These are phyloP conservation scores for Cyphomyrmex costatus DNA, from an alignment of 1,140 invertebrate genomes.

Conservation along the genomic window DNA sequence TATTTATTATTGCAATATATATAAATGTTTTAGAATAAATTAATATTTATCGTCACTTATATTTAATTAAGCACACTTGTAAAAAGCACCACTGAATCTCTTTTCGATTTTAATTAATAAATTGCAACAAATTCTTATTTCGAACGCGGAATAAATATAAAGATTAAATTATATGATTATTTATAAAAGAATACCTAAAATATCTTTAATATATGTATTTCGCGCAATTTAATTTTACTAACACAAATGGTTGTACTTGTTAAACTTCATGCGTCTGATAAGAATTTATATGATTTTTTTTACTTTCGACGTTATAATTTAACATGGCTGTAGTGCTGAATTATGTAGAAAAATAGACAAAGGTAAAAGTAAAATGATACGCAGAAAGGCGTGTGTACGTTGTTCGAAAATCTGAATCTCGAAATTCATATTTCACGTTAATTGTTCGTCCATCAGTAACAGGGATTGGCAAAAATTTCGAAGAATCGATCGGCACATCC, in stretches of 20 bases:
- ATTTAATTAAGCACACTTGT: neutral
- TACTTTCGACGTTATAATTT: neutral
- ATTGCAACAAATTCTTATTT: too few species aligned
- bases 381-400: neutral
- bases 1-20: neutral
- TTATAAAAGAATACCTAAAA: neutral
- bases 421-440: constrained; percentile 20
- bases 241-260: neutral
- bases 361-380: neutral
- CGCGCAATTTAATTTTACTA: neutral
- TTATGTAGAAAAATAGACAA: neutral
- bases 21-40: constrained; percentile 1
- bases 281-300: neutral
- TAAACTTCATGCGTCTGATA: neutral
- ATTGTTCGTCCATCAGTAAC: constrained; percentile 10
- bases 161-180: neutral
- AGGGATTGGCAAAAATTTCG: constrained; percentile 22
- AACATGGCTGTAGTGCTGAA: neutral
- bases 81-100: neutral
- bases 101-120: neutral
- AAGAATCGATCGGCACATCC: constrained; percentile 24
- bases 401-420: constrained; percentile 4
- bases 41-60: neutral
- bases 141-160: too few species aligned
- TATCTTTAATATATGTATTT: neutral